Percentiles rank a stretch among this genome's conserved stretches.
phyloP scores from a whole-genome alignment of 2,113 vertebrate species.

The Platichthys flesus region DNA sequence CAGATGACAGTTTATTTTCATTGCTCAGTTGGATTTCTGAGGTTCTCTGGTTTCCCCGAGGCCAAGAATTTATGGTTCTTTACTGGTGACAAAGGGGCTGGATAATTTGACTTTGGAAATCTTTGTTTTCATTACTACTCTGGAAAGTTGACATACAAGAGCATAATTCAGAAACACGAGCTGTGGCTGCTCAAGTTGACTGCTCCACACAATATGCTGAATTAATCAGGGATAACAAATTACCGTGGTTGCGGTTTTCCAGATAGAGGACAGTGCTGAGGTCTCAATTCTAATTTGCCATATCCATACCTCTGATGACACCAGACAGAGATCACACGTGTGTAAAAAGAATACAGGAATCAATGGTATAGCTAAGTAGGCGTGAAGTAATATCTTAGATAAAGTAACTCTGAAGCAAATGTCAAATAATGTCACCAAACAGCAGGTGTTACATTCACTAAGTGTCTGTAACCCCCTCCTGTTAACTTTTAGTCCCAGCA shows the following conservation, averaged over 20 bases:
- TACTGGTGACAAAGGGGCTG: too few species aligned
- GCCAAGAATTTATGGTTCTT: background rate
- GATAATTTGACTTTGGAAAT: too few species aligned
- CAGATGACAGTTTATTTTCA: background rate
- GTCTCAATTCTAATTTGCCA: background rate
- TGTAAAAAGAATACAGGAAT: background rate
- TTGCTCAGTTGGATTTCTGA: background rate
- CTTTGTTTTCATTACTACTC: too few species aligned
- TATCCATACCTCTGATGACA: too few species aligned
- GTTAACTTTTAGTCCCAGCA: slow-evolving; percentile 12
- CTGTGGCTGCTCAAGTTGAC: background rate
- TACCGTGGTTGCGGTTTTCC: slow-evolving; percentile 22
- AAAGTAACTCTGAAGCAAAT: slow-evolving; percentile 17
- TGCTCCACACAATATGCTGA: slow-evolving; percentile 17
- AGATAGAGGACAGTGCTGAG: slow-evolving; percentile 8
- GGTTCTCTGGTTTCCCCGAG: background rate
- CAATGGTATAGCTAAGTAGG: background rate
- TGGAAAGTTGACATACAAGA: too few species aligned
- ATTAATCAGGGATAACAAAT: slow-evolving; percentile 21
- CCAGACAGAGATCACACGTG: slow-evolving; percentile 8
- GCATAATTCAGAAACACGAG: background rate
- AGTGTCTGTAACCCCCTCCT: slow-evolving; percentile 19
- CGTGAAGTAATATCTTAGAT: background rate
- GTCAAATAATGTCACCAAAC: background rate
- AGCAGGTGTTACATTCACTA: slow-evolving; percentile 22